Percentiles rank a stretch among this genome's conserved stretches.
Conservation (phyloP, 2,888 invertebrate species). For the Drosophila nigricruria region DNA sequence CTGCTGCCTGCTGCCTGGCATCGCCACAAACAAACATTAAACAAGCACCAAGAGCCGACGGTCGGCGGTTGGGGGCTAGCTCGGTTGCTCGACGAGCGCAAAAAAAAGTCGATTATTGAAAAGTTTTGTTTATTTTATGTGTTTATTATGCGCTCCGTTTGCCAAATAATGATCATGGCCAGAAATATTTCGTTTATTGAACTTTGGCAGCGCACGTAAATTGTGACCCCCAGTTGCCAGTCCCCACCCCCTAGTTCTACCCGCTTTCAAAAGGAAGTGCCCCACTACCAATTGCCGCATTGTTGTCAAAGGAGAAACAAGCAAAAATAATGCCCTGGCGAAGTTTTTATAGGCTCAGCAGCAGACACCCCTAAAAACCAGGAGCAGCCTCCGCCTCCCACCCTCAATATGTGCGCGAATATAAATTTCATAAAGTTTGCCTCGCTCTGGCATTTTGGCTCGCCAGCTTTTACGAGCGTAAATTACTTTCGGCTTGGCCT, state of each 20-base stretch:
- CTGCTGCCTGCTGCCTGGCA: slow-evolving; percentile 29
- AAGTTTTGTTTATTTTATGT: slow-evolving; percentile 82
- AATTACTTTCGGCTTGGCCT: slow-evolving; percentile 82
- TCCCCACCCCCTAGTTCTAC: background rate
- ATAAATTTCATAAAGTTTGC: slow-evolving; percentile 82
- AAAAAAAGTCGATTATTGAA: slow-evolving; percentile 81
- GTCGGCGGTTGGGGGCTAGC: slow-evolving; percentile 4
- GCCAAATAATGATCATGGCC: slow-evolving; percentile 84
- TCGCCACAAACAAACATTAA: slow-evolving; percentile 79
- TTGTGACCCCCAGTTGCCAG: slow-evolving; percentile 34
- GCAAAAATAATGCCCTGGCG: slow-evolving; percentile 80
- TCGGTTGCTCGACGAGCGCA: slow-evolving; percentile 4
- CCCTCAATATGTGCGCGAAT: slow-evolving; percentile 58
- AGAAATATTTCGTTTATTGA: slow-evolving; percentile 83
- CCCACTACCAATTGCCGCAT: slow-evolving; percentile 61
- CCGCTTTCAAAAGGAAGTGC: slow-evolving; percentile 1
- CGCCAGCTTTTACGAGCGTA: slow-evolving; percentile 82
- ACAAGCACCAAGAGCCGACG: slow-evolving; percentile 51
- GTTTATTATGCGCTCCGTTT: slow-evolving; percentile 84
- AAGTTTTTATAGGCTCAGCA: slow-evolving; percentile 79
- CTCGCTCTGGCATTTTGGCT: slow-evolving; percentile 62
- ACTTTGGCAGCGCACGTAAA: slow-evolving; percentile 81
- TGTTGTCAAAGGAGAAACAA: slow-evolving; percentile 80
- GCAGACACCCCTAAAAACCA: slow-evolving; percentile 60
- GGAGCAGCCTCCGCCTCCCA: background rate